Evolutionary conservation across 1,140 invertebrate species (phyloP), one percentile per base, ranked within the genome.

Genomic region (Ditylenchus dipsaci): DNA sequence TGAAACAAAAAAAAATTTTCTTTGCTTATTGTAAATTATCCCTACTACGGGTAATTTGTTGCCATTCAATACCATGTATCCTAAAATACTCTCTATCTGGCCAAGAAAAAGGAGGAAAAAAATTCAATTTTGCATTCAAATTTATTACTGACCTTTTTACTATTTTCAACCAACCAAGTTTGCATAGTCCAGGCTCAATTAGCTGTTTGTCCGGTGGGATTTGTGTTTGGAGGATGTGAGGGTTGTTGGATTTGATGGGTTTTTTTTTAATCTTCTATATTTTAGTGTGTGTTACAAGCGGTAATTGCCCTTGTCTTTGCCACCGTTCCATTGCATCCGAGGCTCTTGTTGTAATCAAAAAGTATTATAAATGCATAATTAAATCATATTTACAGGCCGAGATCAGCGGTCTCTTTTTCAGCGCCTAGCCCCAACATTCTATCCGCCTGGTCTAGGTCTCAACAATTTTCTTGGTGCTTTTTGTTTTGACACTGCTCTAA

Each of bases 151-250:
- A 45, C 7, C 19, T 21, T 47, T 67, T 61, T 61, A 11, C 21
- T 61, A 11, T 60, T n/a, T 19, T 21, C 42, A 7, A 42, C 21
- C 21, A 43, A n/a, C 9, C 0, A 42, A 43, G 21, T 26, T 9
- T 19, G 21, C 23, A 42, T 23, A 21, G 29, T 27, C 13, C 9
- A 26, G 1, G 38, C 67, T 13, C 67, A 68, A 42, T 26, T 49
- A n/a, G 67, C 21, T 26, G 29, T 68, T 63, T 68, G 67, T 63
- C 67, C 67, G 19, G 29, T 68, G 30, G 67, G 67, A 26, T 68
- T 68, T 63, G 67, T 68, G 15, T 68, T 57, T 43, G 67, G 67
- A 43, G 67, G 67, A 68, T 26, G 67, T 68, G 53, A 68, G 67
- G 33, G 33, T 38, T 38, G 33, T 11, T 38, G 33, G 33, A n/a